Evolutionary conservation across 2,888 invertebrate genomes (phyloP), one percentile per base, ranked within the genome.

Genomic region (Atethmia centrago): DNA sequence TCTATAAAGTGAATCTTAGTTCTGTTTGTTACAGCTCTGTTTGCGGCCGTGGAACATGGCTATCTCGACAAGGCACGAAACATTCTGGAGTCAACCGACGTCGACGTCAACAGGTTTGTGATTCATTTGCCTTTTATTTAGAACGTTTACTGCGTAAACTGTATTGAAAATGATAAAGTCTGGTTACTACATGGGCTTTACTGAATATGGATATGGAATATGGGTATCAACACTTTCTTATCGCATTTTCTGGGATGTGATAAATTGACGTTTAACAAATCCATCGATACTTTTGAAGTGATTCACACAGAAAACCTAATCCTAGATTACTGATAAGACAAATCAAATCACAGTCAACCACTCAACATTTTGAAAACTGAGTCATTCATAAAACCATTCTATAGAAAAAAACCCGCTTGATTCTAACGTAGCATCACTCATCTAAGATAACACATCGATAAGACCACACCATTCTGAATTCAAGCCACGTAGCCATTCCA

Each of bases 21-120:
- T 77, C 87, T 89, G 87, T 91, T 95, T 96, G 93, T 97, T 97
- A 42, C 97, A 99, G 99, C 99, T 70, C 97, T 99, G 64, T 99
- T 99, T 92, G 98, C 98, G 53, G 99, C 99, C 10, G 99, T 99
- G 53, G 99, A 99, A 95, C 98, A 99, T 95, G 99, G 99, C 69
- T 99, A 99, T 93, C 95, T 99, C 89, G 99, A 99, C 90, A 98
- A 99, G 92, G 98, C 99, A 14, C 97, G 98, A 88, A 98, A 98
- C 71, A 99, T 99, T 90, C 96, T 99, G 90, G 98, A 99, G 90
- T 98, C 99, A 42, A 98, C 98, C 1, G 98, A 98, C 91, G 98
- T 99, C 71, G 98, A 99, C 93, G 98, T 99, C 76, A 99, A 99
- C 96, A 98, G 99, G 99, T 99, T 96, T 84, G 77, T 76, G n/a